Evolutionary conservation across 2,113 vertebrate species (phyloP).

Genomic region (Stigmatopora argus): DNA sequence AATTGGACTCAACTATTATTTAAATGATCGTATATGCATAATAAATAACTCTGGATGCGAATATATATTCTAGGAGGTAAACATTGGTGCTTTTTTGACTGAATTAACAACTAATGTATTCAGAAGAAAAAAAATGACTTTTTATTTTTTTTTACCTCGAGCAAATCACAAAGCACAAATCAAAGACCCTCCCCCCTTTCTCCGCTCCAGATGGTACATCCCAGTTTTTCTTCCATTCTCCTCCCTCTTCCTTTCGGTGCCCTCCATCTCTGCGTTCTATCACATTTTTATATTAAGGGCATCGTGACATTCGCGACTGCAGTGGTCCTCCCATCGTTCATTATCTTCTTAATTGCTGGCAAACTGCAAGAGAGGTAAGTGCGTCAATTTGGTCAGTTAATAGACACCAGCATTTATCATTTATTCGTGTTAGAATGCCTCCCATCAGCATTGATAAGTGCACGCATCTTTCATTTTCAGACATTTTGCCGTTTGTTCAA

Average conservation of each 20-base stretch:
- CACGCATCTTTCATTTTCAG: conserved; percentile 6
- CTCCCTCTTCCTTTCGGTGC: conserved; percentile 57
- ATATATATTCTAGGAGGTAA: neutral
- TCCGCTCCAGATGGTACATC: conserved; percentile 49
- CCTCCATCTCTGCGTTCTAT: conserved; percentile 59
- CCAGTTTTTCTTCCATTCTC: conserved; percentile 53
- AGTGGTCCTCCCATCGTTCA: conserved; percentile 18
- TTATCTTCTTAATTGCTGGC: conserved; percentile 13
- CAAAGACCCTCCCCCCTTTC: conserved; percentile 31
- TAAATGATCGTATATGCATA: neutral
- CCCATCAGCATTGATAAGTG: conserved; percentile 15
- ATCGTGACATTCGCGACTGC: conserved; percentile 31
- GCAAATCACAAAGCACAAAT: neutral
- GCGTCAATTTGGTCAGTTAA: conserved; percentile 15
- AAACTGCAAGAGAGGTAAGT: conserved; percentile 48
- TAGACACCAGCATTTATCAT: conserved; percentile 21
- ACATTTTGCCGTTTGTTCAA: conserved; percentile 4
- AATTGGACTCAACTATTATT: neutral
- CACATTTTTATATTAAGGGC: conserved; percentile 52
- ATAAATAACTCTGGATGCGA: neutral
- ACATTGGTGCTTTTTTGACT: neutral
- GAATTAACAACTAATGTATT: neutral
- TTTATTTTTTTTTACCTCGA: neutral
- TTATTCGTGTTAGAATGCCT: conserved; percentile 4
- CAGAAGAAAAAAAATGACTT: neutral